These are phyloP conservation scores for Nomada hirtipes DNA, from an alignment of 2,888 invertebrate species.

Conservation along the genomic window DNA sequence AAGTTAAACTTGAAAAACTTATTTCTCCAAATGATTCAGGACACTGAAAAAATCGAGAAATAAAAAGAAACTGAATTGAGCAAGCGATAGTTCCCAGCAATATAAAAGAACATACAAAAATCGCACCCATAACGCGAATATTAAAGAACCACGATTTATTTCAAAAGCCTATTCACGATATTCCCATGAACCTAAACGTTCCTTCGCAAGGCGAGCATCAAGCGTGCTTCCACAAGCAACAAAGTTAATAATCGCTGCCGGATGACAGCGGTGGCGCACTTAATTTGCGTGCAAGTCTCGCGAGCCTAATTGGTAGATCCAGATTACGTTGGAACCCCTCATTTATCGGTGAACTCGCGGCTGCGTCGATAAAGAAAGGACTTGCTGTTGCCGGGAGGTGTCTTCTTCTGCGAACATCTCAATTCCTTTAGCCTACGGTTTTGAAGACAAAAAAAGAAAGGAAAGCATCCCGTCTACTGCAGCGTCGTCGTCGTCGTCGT, in stretches of 20 bases:
- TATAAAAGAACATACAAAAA: too few species aligned
- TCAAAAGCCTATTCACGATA: too few species aligned
- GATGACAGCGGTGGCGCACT: constrained; percentile 35
- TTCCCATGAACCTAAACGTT: neutral
- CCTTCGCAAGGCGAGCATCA: neutral
- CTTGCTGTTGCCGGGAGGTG: constrained; percentile 40
- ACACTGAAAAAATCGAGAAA: too few species aligned
- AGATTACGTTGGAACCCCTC: constrained; percentile 32
- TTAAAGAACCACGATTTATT: neutral
- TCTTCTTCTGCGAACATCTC: constrained; percentile 60
- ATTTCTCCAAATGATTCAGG: too few species aligned
- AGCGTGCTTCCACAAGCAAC: constrained; percentile 1
- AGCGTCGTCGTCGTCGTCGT: constrained; percentile 44
- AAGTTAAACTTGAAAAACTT: too few species aligned
- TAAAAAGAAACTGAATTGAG: too few species aligned
- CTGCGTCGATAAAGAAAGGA: constrained; percentile 48
- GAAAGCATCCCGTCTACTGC: neutral
- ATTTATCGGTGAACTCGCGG: constrained; percentile 38
- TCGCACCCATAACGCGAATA: too few species aligned
- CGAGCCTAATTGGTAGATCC: constrained; percentile 46
- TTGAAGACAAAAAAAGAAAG: neutral
- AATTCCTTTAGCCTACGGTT: constrained; percentile 34
- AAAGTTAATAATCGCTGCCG: constrained; percentile 27
- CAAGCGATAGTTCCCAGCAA: too few species aligned
- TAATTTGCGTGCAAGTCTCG: constrained; percentile 30